Evolutionary conservation across 2,888 invertebrate genomes (phyloP), one percentile per base, ranked within the genome.

Genomic region (Ligdia adustata): DNA sequence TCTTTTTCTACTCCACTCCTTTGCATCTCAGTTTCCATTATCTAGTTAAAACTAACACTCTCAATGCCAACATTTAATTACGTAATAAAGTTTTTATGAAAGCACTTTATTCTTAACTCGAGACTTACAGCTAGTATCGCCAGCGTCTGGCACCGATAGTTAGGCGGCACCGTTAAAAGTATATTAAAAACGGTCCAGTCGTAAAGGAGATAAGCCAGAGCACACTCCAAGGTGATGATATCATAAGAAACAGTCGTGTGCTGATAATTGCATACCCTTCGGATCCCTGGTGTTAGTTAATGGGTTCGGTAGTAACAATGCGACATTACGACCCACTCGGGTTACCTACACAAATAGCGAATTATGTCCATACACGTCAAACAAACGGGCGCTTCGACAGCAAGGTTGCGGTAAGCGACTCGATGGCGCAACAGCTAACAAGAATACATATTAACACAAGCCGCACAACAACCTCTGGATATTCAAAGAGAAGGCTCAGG

Each of bases 251-350:
- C 73, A 74, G 72, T 74, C 63, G 69, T 70, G 67, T 68, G 59
- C 55, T 62, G 67, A 74, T 74, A 78, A 75, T 74, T 68, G 72
- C 60, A 70, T 60, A 69, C 72, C 69, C 75, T 73, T 75, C 69
- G 70, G 67, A 68, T 72, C 69, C 67, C 69, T 66, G 67, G 55
- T 66, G 66, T 66, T 66, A 67, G 75, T 73, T 81, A 82, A 79
- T 80, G 68, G 75, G 67, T 70, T 72, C 62, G 63, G 69, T 66
- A 66, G 68, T 74, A 82, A 84, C 83, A 82, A 83, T 81, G 76
- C 68, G 72, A 79, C 77, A 79, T 82, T 79, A 82, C 78, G 71
- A 72, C 79, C 79, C 76, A 80, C 79, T 79, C 71, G 65, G 66
- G 62, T 71, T 71, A 71, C 72, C 75, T 75, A 81, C 75, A 79